Evolutionary conservation across 2,113 vertebrate genomes (phyloP).

Genomic region (Pavo muticus): DNA sequence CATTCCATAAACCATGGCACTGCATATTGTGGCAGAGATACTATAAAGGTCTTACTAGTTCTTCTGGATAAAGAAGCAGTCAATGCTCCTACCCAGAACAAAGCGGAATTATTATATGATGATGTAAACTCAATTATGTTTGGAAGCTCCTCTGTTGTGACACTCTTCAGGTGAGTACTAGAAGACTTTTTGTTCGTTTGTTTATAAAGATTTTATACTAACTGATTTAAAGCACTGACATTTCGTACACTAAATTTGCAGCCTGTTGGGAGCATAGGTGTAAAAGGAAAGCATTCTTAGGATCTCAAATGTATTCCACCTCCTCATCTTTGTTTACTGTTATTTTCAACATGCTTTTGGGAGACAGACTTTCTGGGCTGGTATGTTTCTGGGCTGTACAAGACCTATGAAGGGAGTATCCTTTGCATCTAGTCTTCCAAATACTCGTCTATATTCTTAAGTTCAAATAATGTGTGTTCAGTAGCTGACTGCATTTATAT

Average conservation of each 20-base stretch:
- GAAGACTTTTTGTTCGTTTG: neutral
- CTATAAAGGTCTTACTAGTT: conserved; percentile 85
- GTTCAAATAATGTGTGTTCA: neutral
- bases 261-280: neutral
- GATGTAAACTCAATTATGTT: conserved; percentile 73
- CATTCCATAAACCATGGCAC: conserved; percentile 91
- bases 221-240: neutral
- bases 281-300: neutral
- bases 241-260: neutral
- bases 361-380: neutral
- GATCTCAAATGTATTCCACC: neutral
- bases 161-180: conserved; percentile 85
- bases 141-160: conserved; percentile 77
- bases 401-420: neutral
- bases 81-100: conserved; percentile 81
- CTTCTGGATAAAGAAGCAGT: conserved; percentile 91
- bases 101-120: conserved; percentile 85
- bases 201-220: neutral
- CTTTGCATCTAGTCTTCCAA: neutral
- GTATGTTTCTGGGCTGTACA: neutral
- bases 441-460: neutral
- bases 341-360: neutral
- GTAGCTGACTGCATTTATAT: neutral
- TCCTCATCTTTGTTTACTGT: neutral
- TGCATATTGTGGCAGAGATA: conserved; percentile 88